These are phyloP conservation scores for Whitmania pigra DNA, from an alignment of 1,140 invertebrate genomes.

Conservation along the genomic window DNA sequence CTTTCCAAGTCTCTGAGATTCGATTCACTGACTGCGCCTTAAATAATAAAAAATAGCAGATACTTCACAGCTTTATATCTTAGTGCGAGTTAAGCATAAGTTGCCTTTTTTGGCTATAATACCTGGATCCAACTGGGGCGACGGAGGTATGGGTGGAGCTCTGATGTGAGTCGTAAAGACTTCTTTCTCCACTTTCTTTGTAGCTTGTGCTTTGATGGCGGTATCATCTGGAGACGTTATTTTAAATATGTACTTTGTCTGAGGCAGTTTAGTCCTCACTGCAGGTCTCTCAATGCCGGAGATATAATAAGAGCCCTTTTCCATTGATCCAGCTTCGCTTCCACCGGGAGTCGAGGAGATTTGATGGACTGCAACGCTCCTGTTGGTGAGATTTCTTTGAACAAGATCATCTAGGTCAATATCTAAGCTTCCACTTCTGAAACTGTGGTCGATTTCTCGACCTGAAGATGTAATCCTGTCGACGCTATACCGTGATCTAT, in stretches of 20 bases:
- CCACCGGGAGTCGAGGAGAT: too few relatives aligned
- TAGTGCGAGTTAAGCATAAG: background rate
- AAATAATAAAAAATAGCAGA: background rate
- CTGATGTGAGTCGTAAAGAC: too few relatives aligned
- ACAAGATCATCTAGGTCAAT: slow-evolving; percentile 9
- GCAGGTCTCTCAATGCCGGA: slow-evolving; percentile 23
- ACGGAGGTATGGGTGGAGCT: too few relatives aligned
- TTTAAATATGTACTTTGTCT: slow-evolving; percentile 25
- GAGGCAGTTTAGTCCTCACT: slow-evolving; percentile 19
- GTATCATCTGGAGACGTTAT: slow-evolving; percentile 15
- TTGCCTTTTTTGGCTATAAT: background rate
- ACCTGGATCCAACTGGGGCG: too few relatives aligned
- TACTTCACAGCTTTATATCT: background rate
- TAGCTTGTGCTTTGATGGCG: too few relatives aligned
- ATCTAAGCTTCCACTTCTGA: slow-evolving; percentile 2
- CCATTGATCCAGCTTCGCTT: background rate
- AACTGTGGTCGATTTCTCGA: slow-evolving; percentile 1
- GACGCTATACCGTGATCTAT: too few relatives aligned
- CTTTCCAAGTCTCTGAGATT: slow-evolving; percentile 3
- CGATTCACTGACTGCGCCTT: background rate
- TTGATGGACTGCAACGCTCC: background rate
- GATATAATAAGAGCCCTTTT: slow-evolving; percentile 18
- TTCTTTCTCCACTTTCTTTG: too few relatives aligned
- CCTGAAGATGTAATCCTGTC: too few relatives aligned
- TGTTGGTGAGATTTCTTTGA: slow-evolving; percentile 8